Base-by-base conservation (phyloP, 2,797 vertebrate species). In the Eulemur coronatus region DNA sequence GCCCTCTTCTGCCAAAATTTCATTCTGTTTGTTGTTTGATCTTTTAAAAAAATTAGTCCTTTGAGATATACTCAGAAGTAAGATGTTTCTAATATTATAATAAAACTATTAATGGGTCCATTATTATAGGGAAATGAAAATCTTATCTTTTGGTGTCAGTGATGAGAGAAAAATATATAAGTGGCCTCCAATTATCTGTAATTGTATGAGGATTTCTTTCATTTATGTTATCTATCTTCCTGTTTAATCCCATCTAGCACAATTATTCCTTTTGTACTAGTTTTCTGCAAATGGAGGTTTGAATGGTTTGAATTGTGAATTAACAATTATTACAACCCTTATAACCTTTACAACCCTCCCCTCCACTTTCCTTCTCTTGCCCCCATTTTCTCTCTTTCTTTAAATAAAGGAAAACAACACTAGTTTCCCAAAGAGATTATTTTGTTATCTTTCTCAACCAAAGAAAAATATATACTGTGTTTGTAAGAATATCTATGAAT, bases 201-300 rank as follows among this genome's bases (percentile, higher is more conserved):
- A 67, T 89, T 82, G 69, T 17, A 17, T 95, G 97, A 97, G 82
- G 4, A 61, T 98, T 96, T 84, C 86, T 95, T 96, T 98, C 96
- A 78, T 75, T 95, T 97, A n/a, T 91, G 85, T 96, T 97, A 91
- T 95, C 98, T 96, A 8, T 87, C 94, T 95, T 96, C 75, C 88
- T 97, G 79, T 95, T 98, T 96, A 97, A 96, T 89, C 17, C 97
- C 82, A 73, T 96, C 89, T 76, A 91, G 82, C 85, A 88, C 87
- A 97, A 95, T 97, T 98, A 97, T 93, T 98, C 94, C 94, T 98
- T 97, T 92, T 97, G 87, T 97, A 97, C 82, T 94, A 92, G 63
- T 96, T 79, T 96, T 98, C 84, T 97, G 79, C 97, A 94, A 94
- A 80, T 95, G 81, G 61, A 82, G 24, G 59, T 97, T 89, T 97